Evolutionary conservation across 2,888 invertebrate genomes (phyloP).

Genomic region (Drosophila setosimentum): DNA sequence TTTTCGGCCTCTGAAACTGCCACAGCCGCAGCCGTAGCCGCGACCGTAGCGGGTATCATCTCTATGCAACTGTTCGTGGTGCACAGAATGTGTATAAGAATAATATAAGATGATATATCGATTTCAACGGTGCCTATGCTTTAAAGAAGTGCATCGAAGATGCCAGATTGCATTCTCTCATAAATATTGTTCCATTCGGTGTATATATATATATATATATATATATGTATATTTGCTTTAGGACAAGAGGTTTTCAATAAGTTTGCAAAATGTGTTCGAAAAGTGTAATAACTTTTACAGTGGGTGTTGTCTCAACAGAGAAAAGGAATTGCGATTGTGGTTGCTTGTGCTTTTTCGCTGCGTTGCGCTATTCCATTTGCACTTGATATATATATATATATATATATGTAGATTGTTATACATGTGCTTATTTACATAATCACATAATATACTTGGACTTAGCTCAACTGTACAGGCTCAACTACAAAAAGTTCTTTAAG

Average conservation of each 20-base stretch:
- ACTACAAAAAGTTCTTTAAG: slow-evolving; percentile 38
- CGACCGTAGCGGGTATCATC: neutral
- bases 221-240: neutral
- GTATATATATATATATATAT: neutral
- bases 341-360: neutral
- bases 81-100: neutral
- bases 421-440: slow-evolving; percentile 65
- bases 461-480: slow-evolving; percentile 69
- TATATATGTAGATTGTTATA: neutral
- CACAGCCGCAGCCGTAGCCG: neutral
- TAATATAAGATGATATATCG: neutral
- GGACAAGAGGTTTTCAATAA: neutral
- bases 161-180: neutral
- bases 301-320: neutral
- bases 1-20: slow-evolving; percentile 7
- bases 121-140: neutral
- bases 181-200: neutral
- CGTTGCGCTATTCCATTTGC: too few relatives aligned
- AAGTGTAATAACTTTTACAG: neutral
- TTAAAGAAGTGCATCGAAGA: neutral
- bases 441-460: slow-evolving; percentile 55
- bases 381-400: neutral
- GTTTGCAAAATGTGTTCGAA: neutral
- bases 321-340: neutral
- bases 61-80: neutral